Evolutionary conservation across 1,140 invertebrate genomes (phyloP).

Genomic region (Ctenoplectra terminalis): DNA sequence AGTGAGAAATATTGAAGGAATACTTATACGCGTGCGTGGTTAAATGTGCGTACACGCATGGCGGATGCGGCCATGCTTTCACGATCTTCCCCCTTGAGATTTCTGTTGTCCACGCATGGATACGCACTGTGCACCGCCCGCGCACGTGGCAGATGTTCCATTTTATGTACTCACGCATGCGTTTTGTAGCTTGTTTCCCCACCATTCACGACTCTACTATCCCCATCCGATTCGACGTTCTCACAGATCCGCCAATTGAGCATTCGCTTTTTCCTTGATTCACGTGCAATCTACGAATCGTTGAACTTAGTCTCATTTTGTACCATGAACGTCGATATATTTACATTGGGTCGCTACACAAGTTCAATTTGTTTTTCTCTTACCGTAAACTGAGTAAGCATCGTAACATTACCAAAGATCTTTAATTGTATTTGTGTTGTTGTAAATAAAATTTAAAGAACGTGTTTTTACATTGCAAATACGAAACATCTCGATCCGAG

Average conservation of each 20-base stretch:
- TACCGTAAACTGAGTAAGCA: too few relatives aligned
- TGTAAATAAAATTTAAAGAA: too few relatives aligned
- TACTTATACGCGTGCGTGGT: constrained; percentile 13
- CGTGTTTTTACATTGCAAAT: too few relatives aligned
- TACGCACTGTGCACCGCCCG: constrained; percentile 72
- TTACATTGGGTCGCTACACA: too few relatives aligned
- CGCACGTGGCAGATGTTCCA: constrained; percentile 76
- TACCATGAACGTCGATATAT: too few relatives aligned
- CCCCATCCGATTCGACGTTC: constrained; percentile 18
- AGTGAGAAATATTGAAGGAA: background rate
- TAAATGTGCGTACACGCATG: constrained; percentile 63
- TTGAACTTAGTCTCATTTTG: background rate
- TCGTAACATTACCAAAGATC: too few relatives aligned
- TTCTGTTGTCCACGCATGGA: constrained; percentile 67
- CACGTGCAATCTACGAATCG: background rate
- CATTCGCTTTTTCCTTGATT: background rate
- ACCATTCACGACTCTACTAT: constrained; percentile 43
- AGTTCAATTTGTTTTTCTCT: too few relatives aligned
- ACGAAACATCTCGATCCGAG: too few relatives aligned
- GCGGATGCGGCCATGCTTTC: constrained; percentile 76
- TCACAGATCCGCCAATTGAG: constrained; percentile 4
- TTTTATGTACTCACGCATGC: constrained; percentile 72
- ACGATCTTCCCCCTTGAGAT: constrained; percentile 68
- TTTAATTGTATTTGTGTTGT: too few relatives aligned
- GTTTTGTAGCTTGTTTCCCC: constrained; percentile 46